phyloP scores from a whole-genome alignment of 2,888 invertebrate species.

The Amblyjoppa fuscipennis region DNA sequence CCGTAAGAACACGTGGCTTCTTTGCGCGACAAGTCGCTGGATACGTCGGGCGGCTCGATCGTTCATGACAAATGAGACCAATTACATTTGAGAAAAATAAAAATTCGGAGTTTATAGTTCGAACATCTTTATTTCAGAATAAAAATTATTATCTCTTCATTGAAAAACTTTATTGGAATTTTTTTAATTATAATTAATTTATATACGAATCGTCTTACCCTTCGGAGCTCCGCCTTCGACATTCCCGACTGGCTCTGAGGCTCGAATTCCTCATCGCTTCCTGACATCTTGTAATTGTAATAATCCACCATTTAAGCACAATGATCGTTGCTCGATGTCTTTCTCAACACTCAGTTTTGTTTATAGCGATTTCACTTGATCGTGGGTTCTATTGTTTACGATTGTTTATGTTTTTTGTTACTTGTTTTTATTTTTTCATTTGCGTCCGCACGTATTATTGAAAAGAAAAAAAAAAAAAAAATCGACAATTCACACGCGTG shows the following conservation, averaged over 20 bases:
- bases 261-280: conserved; percentile 85
- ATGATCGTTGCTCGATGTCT: conserved; percentile 38
- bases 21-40: background rate
- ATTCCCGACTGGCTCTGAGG: conserved; percentile 86
- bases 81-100: background rate
- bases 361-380: conserved; percentile 1
- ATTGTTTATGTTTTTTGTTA: background rate
- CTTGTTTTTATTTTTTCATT: conserved; percentile 22
- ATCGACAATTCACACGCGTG: background rate
- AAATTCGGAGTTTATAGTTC: background rate
- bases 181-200: background rate
- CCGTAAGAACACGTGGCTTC: conserved; percentile 50
- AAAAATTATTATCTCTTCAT: background rate
- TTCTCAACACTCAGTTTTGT: conserved; percentile 41
- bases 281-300: conserved; percentile 83
- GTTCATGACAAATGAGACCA: background rate
- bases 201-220: conserved; percentile 85
- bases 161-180: conserved; percentile 6
- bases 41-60: background rate
- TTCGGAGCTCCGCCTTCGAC: conserved; percentile 90
- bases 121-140: background rate
- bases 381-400: background rate
- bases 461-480: background rate
- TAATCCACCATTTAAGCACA: conserved; percentile 82
- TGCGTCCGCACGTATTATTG: background rate